These are phyloP conservation scores for Galerucella nymphaeae DNA, from an alignment of 2,888 invertebrate genomes.

Conservation along the genomic window DNA sequence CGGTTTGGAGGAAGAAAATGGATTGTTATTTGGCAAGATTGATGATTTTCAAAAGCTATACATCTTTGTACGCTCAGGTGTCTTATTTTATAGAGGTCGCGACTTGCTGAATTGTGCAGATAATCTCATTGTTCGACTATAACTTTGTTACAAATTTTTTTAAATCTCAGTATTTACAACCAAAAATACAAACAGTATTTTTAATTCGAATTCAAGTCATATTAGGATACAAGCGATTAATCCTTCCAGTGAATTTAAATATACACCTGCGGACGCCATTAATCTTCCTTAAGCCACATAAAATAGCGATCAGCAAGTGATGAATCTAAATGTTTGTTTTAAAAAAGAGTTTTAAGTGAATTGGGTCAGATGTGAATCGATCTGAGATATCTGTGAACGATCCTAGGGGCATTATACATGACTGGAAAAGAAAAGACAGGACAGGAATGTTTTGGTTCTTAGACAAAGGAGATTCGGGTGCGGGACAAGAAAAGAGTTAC, in stretches of 20 bases:
- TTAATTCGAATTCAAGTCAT: neutral
- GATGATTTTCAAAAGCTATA: constrained; percentile 33
- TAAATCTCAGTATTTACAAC: neutral
- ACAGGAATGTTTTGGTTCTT: constrained; percentile 36
- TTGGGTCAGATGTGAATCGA: constrained; percentile 43
- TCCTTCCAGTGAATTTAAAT: constrained; percentile 17
- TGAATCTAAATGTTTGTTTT: constrained; percentile 43
- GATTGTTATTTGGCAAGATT: constrained; percentile 37
- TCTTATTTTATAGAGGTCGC: neutral
- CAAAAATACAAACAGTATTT: neutral
- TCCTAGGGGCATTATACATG: constrained; percentile 40
- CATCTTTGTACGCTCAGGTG: constrained; percentile 24
- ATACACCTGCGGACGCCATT: constrained; percentile 30
- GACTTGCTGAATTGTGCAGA: neutral
- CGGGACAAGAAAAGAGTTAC: constrained; percentile 20
- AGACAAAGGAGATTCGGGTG: constrained; percentile 32
- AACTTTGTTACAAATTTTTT: neutral
- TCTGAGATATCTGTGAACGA: constrained; percentile 35
- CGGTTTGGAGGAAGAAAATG: constrained; percentile 34
- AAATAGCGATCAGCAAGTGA: constrained; percentile 33
- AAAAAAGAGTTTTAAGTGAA: constrained; percentile 39
- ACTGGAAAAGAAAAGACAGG: constrained; percentile 34
- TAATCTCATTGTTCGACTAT: neutral
- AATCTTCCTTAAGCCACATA: constrained; percentile 30
- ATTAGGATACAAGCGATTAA: neutral